Percentiles rank a stretch among this genome's conserved stretches.
Evolutionary conservation across 1,140 invertebrate species (phyloP).

Genomic region (Danaus melanippus): DNA sequence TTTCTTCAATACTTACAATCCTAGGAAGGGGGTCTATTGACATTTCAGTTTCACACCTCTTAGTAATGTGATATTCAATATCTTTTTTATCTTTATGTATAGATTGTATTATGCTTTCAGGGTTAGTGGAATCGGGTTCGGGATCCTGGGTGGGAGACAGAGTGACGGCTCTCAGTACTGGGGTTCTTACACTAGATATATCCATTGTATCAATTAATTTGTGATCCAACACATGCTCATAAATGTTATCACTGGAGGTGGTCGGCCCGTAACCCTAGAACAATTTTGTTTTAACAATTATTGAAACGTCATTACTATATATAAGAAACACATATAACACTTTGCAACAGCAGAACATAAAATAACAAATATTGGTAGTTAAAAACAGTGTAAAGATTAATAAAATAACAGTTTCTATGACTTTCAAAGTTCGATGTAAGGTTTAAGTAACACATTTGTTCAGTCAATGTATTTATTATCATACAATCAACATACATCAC

Average conservation of each 20-base stretch:
- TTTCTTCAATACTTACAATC: conserved; percentile 57
- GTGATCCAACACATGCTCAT: conserved; percentile 60
- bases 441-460: no score
- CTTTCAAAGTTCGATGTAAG: no score
- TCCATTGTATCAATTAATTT: conserved; percentile 66
- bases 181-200: conserved; percentile 55
- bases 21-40: conserved; percentile 54
- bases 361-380: no score
- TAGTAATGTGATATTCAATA: conserved; percentile 56
- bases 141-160: conserved; percentile 50
- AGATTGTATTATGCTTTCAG: conserved; percentile 62
- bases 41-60: conserved; percentile 55
- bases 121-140: conserved; percentile 65
- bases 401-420: no score
- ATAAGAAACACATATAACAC: no score
- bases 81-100: conserved; percentile 59
- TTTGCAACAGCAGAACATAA: no score
- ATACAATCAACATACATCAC: conserved; percentile 30
- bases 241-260: conserved; percentile 67
- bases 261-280: conserved; percentile 68
- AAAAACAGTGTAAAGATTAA: no score
- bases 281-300: conserved; percentile 15
- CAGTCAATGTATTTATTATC: conserved; percentile 26
- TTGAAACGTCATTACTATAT: no score
- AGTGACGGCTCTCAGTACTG: conserved; percentile 54